These are phyloP conservation scores for Graphium colonna DNA, from an alignment of 2,888 invertebrate species.

Conservation along the genomic window DNA sequence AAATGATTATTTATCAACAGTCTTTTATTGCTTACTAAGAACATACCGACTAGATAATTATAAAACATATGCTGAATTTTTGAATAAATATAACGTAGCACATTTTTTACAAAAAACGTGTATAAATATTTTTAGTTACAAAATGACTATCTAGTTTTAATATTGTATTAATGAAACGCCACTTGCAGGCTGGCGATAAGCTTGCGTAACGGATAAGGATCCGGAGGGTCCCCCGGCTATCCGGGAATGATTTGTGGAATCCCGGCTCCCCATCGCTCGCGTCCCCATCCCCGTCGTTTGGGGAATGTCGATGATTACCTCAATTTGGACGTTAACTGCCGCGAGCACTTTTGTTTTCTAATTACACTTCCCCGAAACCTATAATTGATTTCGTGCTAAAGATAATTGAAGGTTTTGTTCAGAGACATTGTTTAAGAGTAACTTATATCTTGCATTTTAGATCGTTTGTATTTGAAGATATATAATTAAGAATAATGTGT, in stretches of 20 bases:
- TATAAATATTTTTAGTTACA: too few relatives aligned
- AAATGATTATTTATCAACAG: too few relatives aligned
- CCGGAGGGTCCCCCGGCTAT: conserved; percentile 26
- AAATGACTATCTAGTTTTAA: too few relatives aligned
- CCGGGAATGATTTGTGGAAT: conserved; percentile 34
- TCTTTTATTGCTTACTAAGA: too few relatives aligned
- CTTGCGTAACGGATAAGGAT: neutral
- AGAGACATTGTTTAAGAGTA: neutral
- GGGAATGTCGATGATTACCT: conserved; percentile 16
- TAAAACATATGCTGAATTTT: too few relatives aligned
- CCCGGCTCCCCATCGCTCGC: conserved; percentile 21
- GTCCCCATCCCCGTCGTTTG: conserved; percentile 14
- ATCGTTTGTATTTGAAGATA: too few relatives aligned
- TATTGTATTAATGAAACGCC: neutral
- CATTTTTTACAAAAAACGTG: too few relatives aligned
- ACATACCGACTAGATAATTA: too few relatives aligned
- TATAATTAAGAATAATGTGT: too few relatives aligned
- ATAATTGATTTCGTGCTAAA: neutral
- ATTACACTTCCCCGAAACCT: neutral
- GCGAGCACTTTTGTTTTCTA: conserved; percentile 11
- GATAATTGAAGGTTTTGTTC: neutral
- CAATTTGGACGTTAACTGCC: conserved; percentile 18
- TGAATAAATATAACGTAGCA: too few relatives aligned
- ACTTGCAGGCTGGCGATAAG: neutral
- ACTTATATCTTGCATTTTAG: too few relatives aligned